Evolutionary conservation across 1,140 invertebrate species (phyloP).

Genomic region (Ectropis grisescens): DNA sequence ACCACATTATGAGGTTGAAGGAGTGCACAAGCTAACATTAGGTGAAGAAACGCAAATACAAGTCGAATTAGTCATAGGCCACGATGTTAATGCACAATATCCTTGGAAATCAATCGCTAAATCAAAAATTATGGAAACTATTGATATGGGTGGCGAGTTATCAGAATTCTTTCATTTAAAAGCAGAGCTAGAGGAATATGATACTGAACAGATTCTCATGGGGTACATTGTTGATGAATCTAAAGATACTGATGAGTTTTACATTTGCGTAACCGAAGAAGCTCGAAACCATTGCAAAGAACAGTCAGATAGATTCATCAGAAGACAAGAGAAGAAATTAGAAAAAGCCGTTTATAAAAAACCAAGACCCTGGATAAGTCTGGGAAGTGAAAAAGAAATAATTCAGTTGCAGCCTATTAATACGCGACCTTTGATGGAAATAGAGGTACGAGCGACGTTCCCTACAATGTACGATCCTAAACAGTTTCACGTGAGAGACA

Average conservation of each 20-base stretch:
- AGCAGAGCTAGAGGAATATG: slow-evolving; percentile 65
- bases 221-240: slow-evolving; percentile 77
- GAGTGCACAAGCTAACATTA: slow-evolving; percentile 42
- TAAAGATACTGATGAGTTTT: slow-evolving; percentile 75
- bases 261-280: slow-evolving; percentile 77
- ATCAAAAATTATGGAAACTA: slow-evolving; percentile 73
- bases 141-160: slow-evolving; percentile 56
- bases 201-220: slow-evolving; percentile 73
- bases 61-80: slow-evolving; percentile 67
- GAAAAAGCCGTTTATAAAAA: slow-evolving; percentile 74
- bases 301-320: slow-evolving; percentile 64
- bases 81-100: slow-evolving; percentile 77
- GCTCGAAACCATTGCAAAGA: slow-evolving; percentile 71
- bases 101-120: slow-evolving; percentile 79
- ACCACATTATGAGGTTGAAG: slow-evolving; percentile 60
- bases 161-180: slow-evolving; percentile 73
- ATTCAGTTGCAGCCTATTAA: slow-evolving; percentile 67
- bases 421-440: slow-evolving; percentile 71
- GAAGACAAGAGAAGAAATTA: slow-evolving; percentile 71
- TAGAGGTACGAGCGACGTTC: slow-evolving; percentile 75
- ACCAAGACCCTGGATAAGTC: slow-evolving; percentile 71
- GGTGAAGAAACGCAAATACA: slow-evolving; percentile 61
- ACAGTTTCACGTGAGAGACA: slow-evolving; percentile 62
- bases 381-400: slow-evolving; percentile 77
- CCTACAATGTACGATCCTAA: slow-evolving; percentile 66